Conservation (phyloP, 2,888 invertebrate species). For the Boloria euphrosyne region DNA sequence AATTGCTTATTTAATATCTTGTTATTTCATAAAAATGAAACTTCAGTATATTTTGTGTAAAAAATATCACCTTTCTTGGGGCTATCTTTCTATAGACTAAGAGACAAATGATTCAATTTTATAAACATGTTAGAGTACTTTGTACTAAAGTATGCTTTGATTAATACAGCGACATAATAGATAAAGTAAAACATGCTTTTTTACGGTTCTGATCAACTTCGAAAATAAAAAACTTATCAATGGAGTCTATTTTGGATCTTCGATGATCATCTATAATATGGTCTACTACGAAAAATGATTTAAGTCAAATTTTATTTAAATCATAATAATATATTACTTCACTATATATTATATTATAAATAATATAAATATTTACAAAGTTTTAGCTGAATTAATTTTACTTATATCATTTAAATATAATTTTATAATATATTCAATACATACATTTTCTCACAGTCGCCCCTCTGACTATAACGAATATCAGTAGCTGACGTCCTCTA, state of each 20-base stretch:
- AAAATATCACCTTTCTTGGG: constrained; percentile 55
- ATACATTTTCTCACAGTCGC: constrained; percentile 15
- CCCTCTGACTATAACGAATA: constrained; percentile 42
- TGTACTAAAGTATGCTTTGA: no score
- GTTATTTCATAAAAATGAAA: constrained; percentile 21
- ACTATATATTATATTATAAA: background rate
- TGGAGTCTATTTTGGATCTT: no score
- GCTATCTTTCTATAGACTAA: constrained; percentile 48
- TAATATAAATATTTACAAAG: background rate
- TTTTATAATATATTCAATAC: constrained; percentile 1
- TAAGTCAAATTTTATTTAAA: no score
- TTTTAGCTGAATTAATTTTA: background rate
- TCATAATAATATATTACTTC: no score
- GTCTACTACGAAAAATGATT: no score
- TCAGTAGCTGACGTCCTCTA: constrained; percentile 58
- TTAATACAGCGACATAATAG: no score
- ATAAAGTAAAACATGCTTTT: no score
- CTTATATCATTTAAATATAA: constrained; percentile 11
- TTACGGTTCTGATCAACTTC: no score
- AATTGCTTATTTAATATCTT: constrained; percentile 20
- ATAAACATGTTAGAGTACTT: no score
- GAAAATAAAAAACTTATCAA: no score
- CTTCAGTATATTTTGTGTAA: constrained; percentile 18
- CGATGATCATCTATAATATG: no score
- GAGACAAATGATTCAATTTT: background rate